Base-by-base conservation (phyloP, 2,797 vertebrate genomes). In the Melanotaenia trifasciata region DNA sequence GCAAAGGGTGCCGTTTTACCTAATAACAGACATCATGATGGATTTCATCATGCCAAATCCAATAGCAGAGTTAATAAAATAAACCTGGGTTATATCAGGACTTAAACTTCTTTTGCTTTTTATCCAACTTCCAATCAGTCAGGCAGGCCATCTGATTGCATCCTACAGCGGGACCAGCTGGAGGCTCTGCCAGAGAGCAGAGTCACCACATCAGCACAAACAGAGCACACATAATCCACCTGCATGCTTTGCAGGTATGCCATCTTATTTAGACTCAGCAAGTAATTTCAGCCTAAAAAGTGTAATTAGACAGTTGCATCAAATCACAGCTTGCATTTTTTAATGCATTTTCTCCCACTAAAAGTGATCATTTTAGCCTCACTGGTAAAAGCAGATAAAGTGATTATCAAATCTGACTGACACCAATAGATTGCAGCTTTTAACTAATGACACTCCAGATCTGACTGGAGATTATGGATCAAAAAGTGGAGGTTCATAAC, bases 141-240 rank as follows among this genome's bases (percentile, higher is more conserved):
- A 66, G 50, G n/a, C 69, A 61, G 58, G 28, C 26, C n/a, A 67
- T 26, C 28, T 76, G 63, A 83, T 74, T 24, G 45, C 50, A 78
- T 43, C 58, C 22, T 60, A 58, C 14, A 71, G 65, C 58, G 50
- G 58, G 47, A 78, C 68, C 78, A 81, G 74, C 80, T 81, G 76
- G 76, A 67, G 54, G 20, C 20, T 50, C 47, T 50, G 47, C 47
- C n/a, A 22, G 7, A 50, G 45, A n/a, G 16, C 18, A 45, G 43
- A n/a, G 20, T 78, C 75, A 60, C 38, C 60, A 81, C 61, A 56
- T 68, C 45, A 74, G 58, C 68, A 66, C 64, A 67, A 60, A 65
- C 73, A 83, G 66, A 45, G 50, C 66, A 79, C 76, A 67, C 64
- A 26, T 22, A 20, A 54, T 63, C 54, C 54, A 9, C 74, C 64